phyloP scores from a whole-genome alignment of 37 sponge, comb jelly and placozoan genomes.

The Aplysina aerophoba region DNA sequence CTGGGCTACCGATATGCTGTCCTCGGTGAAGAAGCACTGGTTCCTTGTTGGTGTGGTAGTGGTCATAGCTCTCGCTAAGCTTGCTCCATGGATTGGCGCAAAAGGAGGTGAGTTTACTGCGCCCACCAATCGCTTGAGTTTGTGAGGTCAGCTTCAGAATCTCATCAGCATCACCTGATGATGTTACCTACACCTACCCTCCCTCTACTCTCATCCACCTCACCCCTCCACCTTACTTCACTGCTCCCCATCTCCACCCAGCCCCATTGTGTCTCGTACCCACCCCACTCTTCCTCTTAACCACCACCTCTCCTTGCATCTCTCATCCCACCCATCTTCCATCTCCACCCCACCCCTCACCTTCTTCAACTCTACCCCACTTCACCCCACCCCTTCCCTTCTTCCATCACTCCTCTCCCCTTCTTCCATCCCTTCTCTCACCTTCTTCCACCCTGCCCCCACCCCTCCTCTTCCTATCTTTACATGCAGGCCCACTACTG shows the following conservation, averaged over 20 bases:
- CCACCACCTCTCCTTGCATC: neutral
- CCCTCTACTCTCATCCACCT: too few species aligned
- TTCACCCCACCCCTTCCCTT: neutral
- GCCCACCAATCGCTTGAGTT: too few species aligned
- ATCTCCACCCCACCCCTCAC: neutral
- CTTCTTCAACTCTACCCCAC: neutral
- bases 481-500: conserved; percentile 72
- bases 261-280: too few species aligned
- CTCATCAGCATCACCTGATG: too few species aligned
- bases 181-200: too few species aligned
- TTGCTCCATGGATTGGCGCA: conserved; percentile 79
- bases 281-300: too few species aligned
- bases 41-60: conserved; percentile 84
- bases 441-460: neutral
- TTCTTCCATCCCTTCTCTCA: neutral
- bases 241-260: too few species aligned
- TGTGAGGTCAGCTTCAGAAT: too few species aligned
- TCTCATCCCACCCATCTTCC: neutral
- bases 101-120: conserved; percentile 81
- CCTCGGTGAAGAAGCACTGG: conserved; percentile 77
- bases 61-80: conserved; percentile 84
- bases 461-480: neutral
- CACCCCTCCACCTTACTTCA: too few species aligned
- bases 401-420: neutral
- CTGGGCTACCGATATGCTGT: neutral